Base-by-base conservation (phyloP, 1,140 invertebrate species). In the Samia ricini region DNA sequence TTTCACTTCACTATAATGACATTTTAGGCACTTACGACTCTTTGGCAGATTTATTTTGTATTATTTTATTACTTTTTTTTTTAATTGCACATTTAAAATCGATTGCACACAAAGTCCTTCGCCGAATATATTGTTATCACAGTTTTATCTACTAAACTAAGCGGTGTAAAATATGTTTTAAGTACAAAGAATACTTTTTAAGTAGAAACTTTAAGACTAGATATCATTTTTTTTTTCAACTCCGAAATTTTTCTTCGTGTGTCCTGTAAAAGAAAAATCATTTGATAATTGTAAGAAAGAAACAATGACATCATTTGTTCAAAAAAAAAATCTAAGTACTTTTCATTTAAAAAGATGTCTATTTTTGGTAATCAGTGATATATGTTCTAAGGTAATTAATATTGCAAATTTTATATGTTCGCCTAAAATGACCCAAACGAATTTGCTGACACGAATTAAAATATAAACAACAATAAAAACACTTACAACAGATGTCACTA, bases 121-220 rank as follows among this genome's bases (percentile, higher is more conserved):
- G 48, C 66, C 23, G 20, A 52, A 52, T 22, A 42, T 18, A 23
- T 15, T 66, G 63, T 61, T 85, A 88, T 88, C 81, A 86, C 82
- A 86, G 82, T 67, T 74, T 65, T 74, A 66, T 75, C 15, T 57
- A 23, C 20, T 55, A 62, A 71, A 64, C 68, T 76, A 71, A 68
- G 33, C 33, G 33, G 56, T 42, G 36, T 63, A 68, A 63, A 60
- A 60, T 42, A 15, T 42, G 33, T 42, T 42, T 57, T 67, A 51
- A 56, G 6, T 71, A 77, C 79, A 83, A 81, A 72, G 48, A 79
- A 79, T 79, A 79, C 72, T 72, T 71, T 68, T 69, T 77, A 77
- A 83, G 71, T 87, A 88, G 83, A 88, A 85, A 88, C 83, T 84
- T 72, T 80, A 68, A 71, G 85, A 88, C 85, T 88, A 88, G 85